These are phyloP conservation scores for Leontocebus nigricollis DNA, from an alignment of 2,797 vertebrate genomes.

Conservation along the genomic window DNA sequence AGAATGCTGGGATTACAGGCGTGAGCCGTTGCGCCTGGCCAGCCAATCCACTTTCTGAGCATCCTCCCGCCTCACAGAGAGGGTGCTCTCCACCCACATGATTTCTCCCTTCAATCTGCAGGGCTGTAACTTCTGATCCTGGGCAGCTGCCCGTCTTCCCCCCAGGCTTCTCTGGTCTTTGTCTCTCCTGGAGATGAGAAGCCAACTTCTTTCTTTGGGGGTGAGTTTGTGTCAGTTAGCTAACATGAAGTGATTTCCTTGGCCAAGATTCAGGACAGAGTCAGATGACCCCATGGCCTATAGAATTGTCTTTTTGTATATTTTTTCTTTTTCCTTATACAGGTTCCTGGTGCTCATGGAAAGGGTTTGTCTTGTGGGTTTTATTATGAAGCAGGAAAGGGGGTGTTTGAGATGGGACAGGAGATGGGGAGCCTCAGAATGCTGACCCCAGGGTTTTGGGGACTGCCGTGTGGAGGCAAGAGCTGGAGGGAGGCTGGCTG, in stretches of 20 bases:
- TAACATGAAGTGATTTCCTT: background rate
- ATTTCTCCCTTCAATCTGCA: background rate
- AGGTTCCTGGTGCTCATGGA: background rate
- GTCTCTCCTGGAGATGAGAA: background rate
- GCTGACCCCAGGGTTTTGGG: background rate
- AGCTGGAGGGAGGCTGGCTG: background rate
- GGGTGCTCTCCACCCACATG: background rate
- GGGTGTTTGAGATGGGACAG: background rate
- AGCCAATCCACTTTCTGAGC: background rate
- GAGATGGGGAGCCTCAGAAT: accelerated
- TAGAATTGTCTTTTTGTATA: background rate
- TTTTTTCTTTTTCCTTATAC: background rate
- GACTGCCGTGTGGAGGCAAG: accelerated
- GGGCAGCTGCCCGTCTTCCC: background rate
- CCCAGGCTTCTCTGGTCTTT: background rate
- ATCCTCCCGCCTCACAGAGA: accelerated
- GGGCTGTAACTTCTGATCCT: accelerated
- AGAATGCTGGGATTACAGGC: background rate
- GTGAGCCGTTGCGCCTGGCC: accelerated
- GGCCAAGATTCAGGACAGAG: background rate
- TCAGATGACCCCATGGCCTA: background rate
- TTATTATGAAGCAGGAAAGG: background rate
- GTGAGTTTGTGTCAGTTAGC: background rate
- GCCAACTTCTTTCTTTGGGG: background rate
- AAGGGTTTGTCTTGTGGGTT: background rate